Base-by-base conservation (phyloP, 2,888 invertebrate species). In the Habroteleia sp. region DNA sequence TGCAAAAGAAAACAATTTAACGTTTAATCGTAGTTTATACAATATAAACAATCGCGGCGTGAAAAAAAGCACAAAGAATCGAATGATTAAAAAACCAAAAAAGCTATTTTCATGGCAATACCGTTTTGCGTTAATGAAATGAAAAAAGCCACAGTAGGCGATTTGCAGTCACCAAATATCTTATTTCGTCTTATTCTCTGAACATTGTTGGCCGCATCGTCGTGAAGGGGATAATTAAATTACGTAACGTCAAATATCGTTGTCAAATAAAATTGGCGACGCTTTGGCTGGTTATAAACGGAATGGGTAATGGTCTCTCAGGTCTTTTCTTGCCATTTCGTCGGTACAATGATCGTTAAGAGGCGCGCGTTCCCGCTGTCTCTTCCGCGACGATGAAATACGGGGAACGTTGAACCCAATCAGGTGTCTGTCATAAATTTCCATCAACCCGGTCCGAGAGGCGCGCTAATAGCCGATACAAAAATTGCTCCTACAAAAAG, bases 401-500 rank as follows among this genome's bases (percentile, higher is more conserved):
- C 81, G 82, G 82, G 83, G 87, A 84, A 83, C 86, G 83, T 87
- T 87, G 87, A 87, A 86, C 87, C 85, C 87, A 87, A 87, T 87
- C 87, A 87, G 86, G 87, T 84, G 86, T 83, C 79, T 83, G 86
- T 86, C 87, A 84, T 87, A 87, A 87, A 87, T 87, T 87, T 86
- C 86, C 87, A 87, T 87, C 87, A 87, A 83, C 83, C 82, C 80
- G 77, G 80, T 73, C 50, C 65, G 80, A 65, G 81, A 80, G n/a
- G n/a, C 81, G 80, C 80, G 82, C 84, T 84, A 84, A 86, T 85
- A 83, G 84, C 77, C 82, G 82, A 84, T 84, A 84, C 82, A 76
- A 84, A n/a, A 85, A 85, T 85, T 83, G 82, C 84, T 72, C 75
- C 11, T 29, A 37, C 44, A 69, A 62, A 66, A 68, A 56, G 39